Evolutionary conservation across 1,140 invertebrate genomes (phyloP).

Genomic region (Anagrus nilaparvatae): DNA sequence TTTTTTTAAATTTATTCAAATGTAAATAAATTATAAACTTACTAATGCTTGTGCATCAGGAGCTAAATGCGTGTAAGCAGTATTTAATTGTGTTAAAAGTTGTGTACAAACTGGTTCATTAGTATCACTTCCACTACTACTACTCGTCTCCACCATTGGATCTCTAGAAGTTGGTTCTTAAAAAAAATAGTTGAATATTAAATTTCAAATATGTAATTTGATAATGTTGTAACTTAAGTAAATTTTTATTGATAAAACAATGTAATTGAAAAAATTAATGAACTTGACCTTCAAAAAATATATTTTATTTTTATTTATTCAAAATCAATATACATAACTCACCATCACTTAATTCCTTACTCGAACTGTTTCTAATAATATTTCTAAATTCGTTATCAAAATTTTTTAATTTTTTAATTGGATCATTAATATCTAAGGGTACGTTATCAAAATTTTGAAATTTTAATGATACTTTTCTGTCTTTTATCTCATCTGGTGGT

Average conservation of each 20-base stretch:
- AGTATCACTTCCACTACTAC: slow-evolving; percentile 36
- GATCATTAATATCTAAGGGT: too few species aligned
- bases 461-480: too few species aligned
- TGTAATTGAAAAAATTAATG: neutral
- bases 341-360: slow-evolving; percentile 35
- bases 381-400: slow-evolving; percentile 36
- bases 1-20: too few species aligned
- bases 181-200: too few species aligned
- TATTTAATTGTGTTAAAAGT: slow-evolving; percentile 38
- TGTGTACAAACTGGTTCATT: slow-evolving; percentile 41
- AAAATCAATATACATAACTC: slow-evolving; percentile 12
- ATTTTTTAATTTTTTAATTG: too few species aligned
- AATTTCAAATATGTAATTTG: too few species aligned
- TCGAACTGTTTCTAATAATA: slow-evolving; percentile 39
- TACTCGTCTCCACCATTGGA: slow-evolving; percentile 40
- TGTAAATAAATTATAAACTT: slow-evolving; percentile 18
- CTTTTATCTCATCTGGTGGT: slow-evolving; percentile 13
- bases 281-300: too few species aligned
- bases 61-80: slow-evolving; percentile 39
- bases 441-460: slow-evolving; percentile 28
- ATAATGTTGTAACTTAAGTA: neutral
- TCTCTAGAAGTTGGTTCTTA: slow-evolving; percentile 39
- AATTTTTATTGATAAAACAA: neutral
- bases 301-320: too few species aligned
- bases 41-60: slow-evolving; percentile 40